phyloP scores from a whole-genome alignment of 1,140 invertebrate genomes.

The Papilio polytes region DNA sequence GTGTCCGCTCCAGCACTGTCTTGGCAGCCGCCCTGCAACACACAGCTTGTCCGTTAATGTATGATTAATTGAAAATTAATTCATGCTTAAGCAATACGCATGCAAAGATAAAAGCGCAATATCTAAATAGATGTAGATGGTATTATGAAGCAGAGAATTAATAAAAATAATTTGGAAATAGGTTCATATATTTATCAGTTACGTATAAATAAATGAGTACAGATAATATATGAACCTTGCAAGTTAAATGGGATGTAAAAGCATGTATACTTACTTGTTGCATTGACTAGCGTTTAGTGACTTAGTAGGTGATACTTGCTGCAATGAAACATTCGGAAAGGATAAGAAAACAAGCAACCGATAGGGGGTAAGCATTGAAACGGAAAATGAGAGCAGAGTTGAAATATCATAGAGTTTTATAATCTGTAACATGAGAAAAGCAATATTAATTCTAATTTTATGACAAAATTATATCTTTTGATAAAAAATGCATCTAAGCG shows the following conservation, averaged over 20 bases:
- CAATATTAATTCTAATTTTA: background rate
- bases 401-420: constrained; percentile 42
- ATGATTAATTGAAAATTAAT: background rate
- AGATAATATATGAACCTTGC: constrained; percentile 6
- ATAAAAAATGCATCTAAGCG: background rate
- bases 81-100: constrained; percentile 18
- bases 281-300: constrained; percentile 78
- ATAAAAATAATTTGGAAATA: background rate
- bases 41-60: background rate
- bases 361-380: constrained; percentile 59
- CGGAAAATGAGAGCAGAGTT: constrained; percentile 50
- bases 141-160: background rate
- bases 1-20: constrained; percentile 73
- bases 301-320: constrained; percentile 82
- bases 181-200: background rate
- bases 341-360: constrained; percentile 73
- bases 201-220: too few relatives aligned
- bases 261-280: constrained; percentile 74
- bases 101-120: constrained; percentile 15
- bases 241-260: constrained; percentile 22
- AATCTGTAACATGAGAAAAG: constrained; percentile 37
- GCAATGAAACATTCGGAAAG: constrained; percentile 78
- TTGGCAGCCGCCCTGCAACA: constrained; percentile 71
- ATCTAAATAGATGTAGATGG: background rate
- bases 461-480: background rate